phyloP scores from a whole-genome alignment of 2,113 vertebrate species.

The Diglossa brunneiventris region DNA sequence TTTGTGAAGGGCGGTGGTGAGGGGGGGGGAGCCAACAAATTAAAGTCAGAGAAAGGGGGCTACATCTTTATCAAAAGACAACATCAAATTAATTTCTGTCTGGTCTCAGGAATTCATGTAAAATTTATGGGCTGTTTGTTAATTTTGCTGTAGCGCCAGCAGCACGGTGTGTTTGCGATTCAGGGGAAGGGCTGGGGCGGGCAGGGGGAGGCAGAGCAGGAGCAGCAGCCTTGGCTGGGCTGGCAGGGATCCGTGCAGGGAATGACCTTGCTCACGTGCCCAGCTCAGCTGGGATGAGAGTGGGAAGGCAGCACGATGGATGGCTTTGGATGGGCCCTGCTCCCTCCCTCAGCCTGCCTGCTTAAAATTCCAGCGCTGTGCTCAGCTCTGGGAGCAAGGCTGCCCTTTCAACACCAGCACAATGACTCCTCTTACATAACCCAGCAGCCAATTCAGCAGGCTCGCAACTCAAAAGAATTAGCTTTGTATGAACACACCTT shows the following conservation, averaged over 20 bases:
- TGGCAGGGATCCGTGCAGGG: neutral
- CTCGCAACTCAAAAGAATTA: constrained; percentile 25
- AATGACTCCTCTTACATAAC: constrained; percentile 64
- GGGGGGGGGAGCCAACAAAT: neutral
- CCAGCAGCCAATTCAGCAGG: constrained; percentile 33
- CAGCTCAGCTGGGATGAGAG: neutral
- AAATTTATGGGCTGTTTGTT: constrained; percentile 76
- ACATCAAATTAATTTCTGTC: constrained; percentile 78
- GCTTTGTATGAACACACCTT: neutral
- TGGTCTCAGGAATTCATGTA: constrained; percentile 71
- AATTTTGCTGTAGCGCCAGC: constrained; percentile 69
- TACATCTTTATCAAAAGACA: constrained; percentile 77
- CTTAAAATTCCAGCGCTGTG: constrained; percentile 60
- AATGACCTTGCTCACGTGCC: constrained; percentile 33
- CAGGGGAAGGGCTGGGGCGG: neutral
- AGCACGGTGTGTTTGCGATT: neutral
- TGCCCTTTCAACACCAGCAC: constrained; percentile 65
- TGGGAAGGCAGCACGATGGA: constrained; percentile 59
- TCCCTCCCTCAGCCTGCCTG: neutral
- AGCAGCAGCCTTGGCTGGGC: neutral
- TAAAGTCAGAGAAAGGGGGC: constrained; percentile 45
- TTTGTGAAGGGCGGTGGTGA: neutral
- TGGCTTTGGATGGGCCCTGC: neutral
- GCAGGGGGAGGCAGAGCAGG: neutral
- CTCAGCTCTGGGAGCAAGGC: constrained; percentile 8